Base-by-base conservation (phyloP, 2,888 invertebrate genomes). In the Leptinotarsa peninsularis region DNA sequence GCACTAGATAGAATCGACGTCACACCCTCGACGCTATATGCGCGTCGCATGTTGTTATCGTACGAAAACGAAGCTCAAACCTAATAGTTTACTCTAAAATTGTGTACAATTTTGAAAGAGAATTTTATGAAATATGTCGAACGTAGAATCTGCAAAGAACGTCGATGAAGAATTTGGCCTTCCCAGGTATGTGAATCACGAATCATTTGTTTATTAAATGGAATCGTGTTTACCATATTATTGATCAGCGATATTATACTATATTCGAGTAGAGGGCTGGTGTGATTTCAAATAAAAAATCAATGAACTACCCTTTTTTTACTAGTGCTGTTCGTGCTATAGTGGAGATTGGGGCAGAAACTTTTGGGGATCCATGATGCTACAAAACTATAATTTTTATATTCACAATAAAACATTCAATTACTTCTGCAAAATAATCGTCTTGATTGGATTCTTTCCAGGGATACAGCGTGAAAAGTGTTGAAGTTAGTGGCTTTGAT, bases 21-120 rank as follows among this genome's bases (percentile, higher is more conserved):
- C 58, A 63, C 63, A 23, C 63, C 63, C 33, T 33, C 27, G 63
- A 63, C 43, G 63, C 33, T 63, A 23, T 43, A 58, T 70, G 70
- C 70, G 70, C 70, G 60, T 70, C 70, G 70, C 56, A 17, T 49
- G 18, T 58, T 58, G 49, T 70, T 54, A 70, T 43, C 70, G 52
- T 21, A 49, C 56, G 18, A 33, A 67, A 21, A 15, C 43, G 21
- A 49, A 50, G 21, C 18, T 18, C 15, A 56, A 21, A 67, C 15
- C 18, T 43, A 54, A 56, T 69, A 33, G 69, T 56, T 69, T 33
- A 43, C 10, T 33, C 15, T 63, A 33, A n/a, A 7, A 43, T 43
- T 43, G 33, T 63, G 63, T 63, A 18, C 43, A n/a, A 63, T 33
- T 58, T 18, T n/a, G 33, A 10, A 63, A 63, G 17, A 13, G 15